A percentile compares a stretch with the other conserved stretches of the same genome.
These are phyloP conservation scores for Drosophila guanche DNA, from an alignment of 1,140 invertebrate genomes.

Conservation along the genomic window DNA sequence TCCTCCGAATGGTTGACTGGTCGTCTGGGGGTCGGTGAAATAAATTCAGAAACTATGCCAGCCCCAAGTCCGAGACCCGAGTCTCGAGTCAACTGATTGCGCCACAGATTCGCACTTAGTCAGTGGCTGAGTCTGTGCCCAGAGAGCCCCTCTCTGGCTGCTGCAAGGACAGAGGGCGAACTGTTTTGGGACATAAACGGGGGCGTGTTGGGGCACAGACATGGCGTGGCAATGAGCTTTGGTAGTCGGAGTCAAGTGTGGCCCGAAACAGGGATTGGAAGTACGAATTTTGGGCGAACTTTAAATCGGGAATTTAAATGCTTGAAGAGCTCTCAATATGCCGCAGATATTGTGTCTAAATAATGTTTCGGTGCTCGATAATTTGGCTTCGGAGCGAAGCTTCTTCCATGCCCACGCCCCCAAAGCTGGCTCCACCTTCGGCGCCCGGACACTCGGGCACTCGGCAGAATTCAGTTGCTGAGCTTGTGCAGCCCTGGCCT, in stretches of 20 bases:
- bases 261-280: slow-evolving; percentile 13
- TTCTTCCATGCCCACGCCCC: slow-evolving; percentile 66
- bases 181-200: slow-evolving; percentile 72
- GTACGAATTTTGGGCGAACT: not conserved
- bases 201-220: slow-evolving; percentile 63
- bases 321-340: not conserved
- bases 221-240: slow-evolving; percentile 69
- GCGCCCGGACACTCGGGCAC: slow-evolving; percentile 2
- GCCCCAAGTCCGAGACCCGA: slow-evolving; percentile 15
- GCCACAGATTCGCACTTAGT: slow-evolving; percentile 82
- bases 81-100: slow-evolving; percentile 72
- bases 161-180: slow-evolving; percentile 9
- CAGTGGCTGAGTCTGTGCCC: slow-evolving; percentile 51
- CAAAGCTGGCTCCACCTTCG: slow-evolving; percentile 70
- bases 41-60: slow-evolving; percentile 81
- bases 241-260: slow-evolving; percentile 56
- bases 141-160: slow-evolving; percentile 6
- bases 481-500: slow-evolving; percentile 59
- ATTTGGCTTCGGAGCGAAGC: slow-evolving; percentile 46
- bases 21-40: slow-evolving; percentile 62
- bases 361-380: slow-evolving; percentile 16
- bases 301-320: not conserved
- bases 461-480: not conserved
- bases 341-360: not conserved
- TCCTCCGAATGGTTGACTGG: slow-evolving; percentile 4